Base-by-base conservation (phyloP, 2,888 invertebrate genomes). In the Noctuana brunneofusca region DNA sequence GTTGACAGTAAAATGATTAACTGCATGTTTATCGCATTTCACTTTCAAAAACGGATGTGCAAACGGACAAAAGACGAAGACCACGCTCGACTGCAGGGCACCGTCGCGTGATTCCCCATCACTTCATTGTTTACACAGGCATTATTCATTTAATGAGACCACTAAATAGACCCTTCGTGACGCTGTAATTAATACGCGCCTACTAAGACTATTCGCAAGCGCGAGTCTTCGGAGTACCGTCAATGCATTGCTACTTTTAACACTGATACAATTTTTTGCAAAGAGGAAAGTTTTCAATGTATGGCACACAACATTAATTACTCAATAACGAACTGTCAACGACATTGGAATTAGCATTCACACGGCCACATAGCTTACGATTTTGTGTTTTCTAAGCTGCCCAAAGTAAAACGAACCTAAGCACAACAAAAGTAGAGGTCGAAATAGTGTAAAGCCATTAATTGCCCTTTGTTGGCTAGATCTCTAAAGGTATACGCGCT, bases 21-120 rank as follows among this genome's bases (percentile, higher is more conserved):
- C 81, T 78, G 74, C 73, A 75, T 67, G 71, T 76, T 78, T 75
- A 76, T 69, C 69, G 69, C 72, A 73, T 77, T 79, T 80, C 71
- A 76, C 76, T 78, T 79, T 78, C 70, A 64, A 75, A 74, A 81
- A 76, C 76, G 76, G 74, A 78, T 75, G 70, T 65, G 60, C 66
- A 67, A 64, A 64, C 58, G 62, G 65, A 75, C 76, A 71, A 75
- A 66, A 70, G 68, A 53, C 69, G 66, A 66, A 75, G 76, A 74
- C 73, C 71, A 75, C 75, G 70, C 69, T 75, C 74, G 71, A 73
- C 68, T 73, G 74, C 81, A 79, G 84, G 79, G 77, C 84, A 87
- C 68, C 78, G 80, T 85, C 82, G 84, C 86, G 87, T 86, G 86
- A 81, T 87, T 86, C 84, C 85, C 75, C 78, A 78, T 78, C 75